Base-by-base conservation (phyloP, 2,113 vertebrate species). In the Chamaea fasciata region DNA sequence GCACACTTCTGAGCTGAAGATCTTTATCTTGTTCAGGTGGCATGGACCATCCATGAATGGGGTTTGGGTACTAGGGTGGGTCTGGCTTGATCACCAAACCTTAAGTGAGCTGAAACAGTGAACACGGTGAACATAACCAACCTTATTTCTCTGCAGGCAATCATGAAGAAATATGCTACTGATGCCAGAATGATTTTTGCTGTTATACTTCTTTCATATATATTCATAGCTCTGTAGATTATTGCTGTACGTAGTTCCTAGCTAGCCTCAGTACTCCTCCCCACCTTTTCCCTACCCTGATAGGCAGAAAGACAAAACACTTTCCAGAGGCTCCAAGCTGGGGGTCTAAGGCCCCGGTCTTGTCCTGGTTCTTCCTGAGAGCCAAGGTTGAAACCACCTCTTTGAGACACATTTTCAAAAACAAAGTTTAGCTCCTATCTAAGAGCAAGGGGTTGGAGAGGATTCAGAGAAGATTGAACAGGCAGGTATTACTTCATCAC, bases 121-220 rank as follows among this genome's bases (percentile, higher is more conserved):
- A 77, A 27, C 6, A 71, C 7, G 7, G 9, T n/a, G 55, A 30
- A 56, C 10, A 49, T 49, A 49, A 37, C 31, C 18, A 42, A 27
- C 23, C 7, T 41, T 70, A 2, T 49, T 14, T 39, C 64, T 47
- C 94, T 92, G 8, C 76, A 99, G 99, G 96, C 98, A 22, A 82
- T 99, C 37, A 98, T 98, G 94, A 98, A 97, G 5, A 99, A 99
- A 74, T 99, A 99, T 30, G 94, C 98, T 2, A 39, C 28, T 27
- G 28, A 57, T 47, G 42, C 41, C 50, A 81, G 63, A 47, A 81
- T 57, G 8, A 57, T 47, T 47, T 39, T 46, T 56, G 21, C 21
- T 67, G 17, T 39, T 57, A 47, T 16, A 47, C 10, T 47, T 55
- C 16, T 21, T 65, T 67, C 27, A 37, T 31, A 56, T 46, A 11